Evolutionary conservation across 2,113 vertebrate genomes (phyloP), one percentile per base, ranked within the genome.

Genomic region (Lathamus discolor): DNA sequence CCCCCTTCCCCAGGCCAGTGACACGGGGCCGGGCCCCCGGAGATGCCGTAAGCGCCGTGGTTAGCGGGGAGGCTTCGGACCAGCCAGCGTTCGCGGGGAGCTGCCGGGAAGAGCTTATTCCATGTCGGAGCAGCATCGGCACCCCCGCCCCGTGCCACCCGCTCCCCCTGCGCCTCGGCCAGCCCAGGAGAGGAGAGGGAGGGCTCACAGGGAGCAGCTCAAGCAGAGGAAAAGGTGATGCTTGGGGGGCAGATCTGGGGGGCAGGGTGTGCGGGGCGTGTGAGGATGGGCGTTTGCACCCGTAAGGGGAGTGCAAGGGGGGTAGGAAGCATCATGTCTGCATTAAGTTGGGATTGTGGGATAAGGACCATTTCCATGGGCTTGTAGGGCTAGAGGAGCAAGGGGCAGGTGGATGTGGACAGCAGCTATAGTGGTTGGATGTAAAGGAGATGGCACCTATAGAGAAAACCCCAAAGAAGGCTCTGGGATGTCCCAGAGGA

Each of bases 101-200:
- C 79, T 55, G 82, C 86, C 44, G 11, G 70, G 48, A 57, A 29
- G 69, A 92, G 52, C 35, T 87, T 80, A 76, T 88, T 94, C 96
- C 96, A 96, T 96, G 97, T 96, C 84, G 79, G 89, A 97, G 95
- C 84, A 91, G 92, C 84, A 88, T 78, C 35, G 41, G 80, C 16
- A 19, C 39, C 91, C 66, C 70, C 3, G 28, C 51, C 80, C 88
- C 17, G 17, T 22, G 19, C 80, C 55, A 3, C 87, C 83, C 31
- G 39, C 66, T 85, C 66, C 84, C 49, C 64, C 49, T 49, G 78
- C 15, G 6, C 55, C 85, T 52, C 18, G 33, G 59, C n/a, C 85
- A 82, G 86, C 70, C 9, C 80, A 63, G 83, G 48, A 92, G 68
- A 83, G 93, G 37, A 94, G 74, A 90, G 54, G 70, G 63, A 61